Evolutionary conservation across 1,140 invertebrate species (phyloP), one percentile per base, ranked within the genome.

Genomic region (Pseudomyrmex concolor): DNA sequence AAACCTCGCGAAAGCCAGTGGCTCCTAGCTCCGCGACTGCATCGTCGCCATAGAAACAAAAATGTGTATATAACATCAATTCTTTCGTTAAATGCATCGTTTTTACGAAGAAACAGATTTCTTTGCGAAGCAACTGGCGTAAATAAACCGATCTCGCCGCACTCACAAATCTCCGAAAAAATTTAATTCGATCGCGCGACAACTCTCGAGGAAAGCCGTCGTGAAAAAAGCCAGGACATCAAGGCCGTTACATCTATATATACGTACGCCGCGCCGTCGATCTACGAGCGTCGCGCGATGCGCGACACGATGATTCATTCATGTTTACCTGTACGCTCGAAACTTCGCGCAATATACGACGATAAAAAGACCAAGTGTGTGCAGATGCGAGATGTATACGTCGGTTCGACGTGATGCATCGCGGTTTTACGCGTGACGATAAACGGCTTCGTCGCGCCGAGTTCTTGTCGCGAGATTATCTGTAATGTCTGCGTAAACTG

Each of bases 341-440:
- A 78, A 78, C 51, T 70, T 70, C 25, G 43, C 76, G 54, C 76
- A 48, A 80, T 57, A 70, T 34, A 70, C 76, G 45, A 59, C 15
- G 43, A 10, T 66, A 43, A 68, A 70, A 70, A 54, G 19, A 17
- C 12, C 64, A 59, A 59, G 34, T 17, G 64, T 17, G 64, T 15
- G 76, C 64, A 54, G 22, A 66, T 54, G 76, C 64, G 64, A 59
- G 76, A 70, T 70, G 76, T 57, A 48, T 62, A 59, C 76, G 76
- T 80, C 76, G 45, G 43, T 50, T 60, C 66, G 76, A 60, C 43
- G 64, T 80, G 76, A 80, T 80, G 57, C 64, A 80, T 80, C 76
- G 64, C 43, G 76, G 66, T 70, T 80, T 80, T 70, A 80, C 55
- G 66, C 66, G 76, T 59, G 64, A 78, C 76, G 76, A 59, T 80